Base-by-base conservation (phyloP, 2,797 vertebrate genomes). In the Microctenopoma lineatum region DNA sequence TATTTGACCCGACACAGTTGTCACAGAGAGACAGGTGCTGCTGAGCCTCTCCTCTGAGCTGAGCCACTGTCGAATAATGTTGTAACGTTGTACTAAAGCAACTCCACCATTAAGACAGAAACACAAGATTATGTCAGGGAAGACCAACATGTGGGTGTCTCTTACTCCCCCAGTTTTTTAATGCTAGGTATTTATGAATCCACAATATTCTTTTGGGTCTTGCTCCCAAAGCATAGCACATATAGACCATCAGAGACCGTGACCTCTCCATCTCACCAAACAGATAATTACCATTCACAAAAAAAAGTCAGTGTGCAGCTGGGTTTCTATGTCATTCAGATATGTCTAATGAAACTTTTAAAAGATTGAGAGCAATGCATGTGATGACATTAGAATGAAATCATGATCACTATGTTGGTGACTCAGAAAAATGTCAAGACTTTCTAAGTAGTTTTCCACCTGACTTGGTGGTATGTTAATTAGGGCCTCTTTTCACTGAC, bases 391-490 rank as follows among this genome's bases (percentile, higher is more conserved):
- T 12, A 42, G 58, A 42, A 47, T 39, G 7, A 46, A 66, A 46
- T 25, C 4, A 34, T 10, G 5, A 6, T 50, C 21, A 29, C 6
- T 27, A 9, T 27, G 14, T 4, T 12, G 38, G 59, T 51, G 63
- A 66, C 8, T 60, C 41, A 13, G 26, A 0, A 15, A 41, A 48
- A 42, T 27, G 26, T 39, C 32, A 58, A 26, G 41, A 63, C 12
- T 73, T 32, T 42, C 2, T 47, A 29, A 32, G 48, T 27, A 39
- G 12, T 71, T 78, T 81, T 70, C 63, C 67, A 32, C 51, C n/a
- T 69, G 65, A 69, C 65, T 66, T 73, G 71, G 84, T 77, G 58
- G 29, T 52, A 18, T 51, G 39, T 69, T 61, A 83, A 15, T 63
- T 57, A 69, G 46, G 39, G n/a, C 29, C 45, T 15, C 29, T 59